These are phyloP conservation scores for Dendrolimus houi DNA, from an alignment of 2,888 invertebrate genomes.

Conservation along the genomic window DNA sequence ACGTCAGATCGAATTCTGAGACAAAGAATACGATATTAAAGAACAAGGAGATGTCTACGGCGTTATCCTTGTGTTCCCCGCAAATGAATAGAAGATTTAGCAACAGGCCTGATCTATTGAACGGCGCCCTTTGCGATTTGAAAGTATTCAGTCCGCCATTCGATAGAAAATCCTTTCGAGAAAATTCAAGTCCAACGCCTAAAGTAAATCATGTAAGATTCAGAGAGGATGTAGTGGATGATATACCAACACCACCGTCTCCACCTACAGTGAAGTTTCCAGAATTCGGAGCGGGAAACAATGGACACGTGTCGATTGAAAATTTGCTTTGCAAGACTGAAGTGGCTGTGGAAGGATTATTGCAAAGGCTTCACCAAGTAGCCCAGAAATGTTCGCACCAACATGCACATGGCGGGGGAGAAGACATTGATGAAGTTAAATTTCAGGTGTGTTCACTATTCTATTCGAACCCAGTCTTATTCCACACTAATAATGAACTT, in stretches of 20 bases:
- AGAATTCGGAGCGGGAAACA: conserved; percentile 58
- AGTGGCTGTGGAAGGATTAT: conserved; percentile 80
- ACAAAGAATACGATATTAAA: conserved; percentile 66
- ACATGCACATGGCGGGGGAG: conserved; percentile 85
- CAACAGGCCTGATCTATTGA: conserved; percentile 57
- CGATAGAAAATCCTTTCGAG: conserved; percentile 48
- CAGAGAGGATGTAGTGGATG: conserved; percentile 60
- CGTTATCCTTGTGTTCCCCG: conserved; percentile 70
- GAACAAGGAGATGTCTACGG: conserved; percentile 60
- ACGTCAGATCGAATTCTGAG: conserved; percentile 64
- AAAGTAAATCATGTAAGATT: conserved; percentile 67
- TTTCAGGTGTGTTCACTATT: conserved; percentile 76
- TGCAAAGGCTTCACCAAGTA: conserved; percentile 81
- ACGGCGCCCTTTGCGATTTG: conserved; percentile 58
- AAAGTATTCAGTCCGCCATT: conserved; percentile 55
- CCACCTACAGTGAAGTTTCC: conserved; percentile 61
- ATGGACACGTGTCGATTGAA: conserved; percentile 77
- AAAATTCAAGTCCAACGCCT: conserved; percentile 48
- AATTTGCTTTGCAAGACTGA: conserved; percentile 81
- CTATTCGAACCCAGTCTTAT: too few species aligned
- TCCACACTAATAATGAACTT: too few species aligned
- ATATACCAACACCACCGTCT: conserved; percentile 64
- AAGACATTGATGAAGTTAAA: conserved; percentile 84
- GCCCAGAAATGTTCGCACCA: conserved; percentile 84
- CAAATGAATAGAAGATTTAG: conserved; percentile 71